phyloP scores from a whole-genome alignment of 2,888 invertebrate genomes.

The Diaperis boleti region DNA sequence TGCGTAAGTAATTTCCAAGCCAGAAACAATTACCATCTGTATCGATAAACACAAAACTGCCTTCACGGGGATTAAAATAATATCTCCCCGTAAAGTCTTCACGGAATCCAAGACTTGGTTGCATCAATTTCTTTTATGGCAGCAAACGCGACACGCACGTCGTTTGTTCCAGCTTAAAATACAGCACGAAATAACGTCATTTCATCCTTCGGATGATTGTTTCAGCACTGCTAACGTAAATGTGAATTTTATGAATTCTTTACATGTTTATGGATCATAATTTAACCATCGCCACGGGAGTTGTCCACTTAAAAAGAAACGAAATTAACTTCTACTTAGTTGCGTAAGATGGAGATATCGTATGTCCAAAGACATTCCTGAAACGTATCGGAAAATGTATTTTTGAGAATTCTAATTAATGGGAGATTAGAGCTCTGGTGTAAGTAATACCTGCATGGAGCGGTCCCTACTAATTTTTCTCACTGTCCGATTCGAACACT shows the following conservation, averaged over 20 bases:
- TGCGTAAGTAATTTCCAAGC: too few species aligned
- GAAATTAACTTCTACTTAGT: too few species aligned
- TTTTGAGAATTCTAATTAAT: constrained; percentile 11
- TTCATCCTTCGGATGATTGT: constrained; percentile 4
- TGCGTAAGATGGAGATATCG: constrained; percentile 10
- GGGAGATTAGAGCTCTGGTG: background rate
- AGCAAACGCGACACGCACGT: constrained; percentile 25
- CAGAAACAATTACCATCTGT: constrained; percentile 3
- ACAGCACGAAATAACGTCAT: constrained; percentile 28
- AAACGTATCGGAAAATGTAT: constrained; percentile 15
- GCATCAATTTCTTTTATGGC: constrained; percentile 31
- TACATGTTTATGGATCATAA: constrained; percentile 16
- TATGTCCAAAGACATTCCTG: constrained; percentile 1
- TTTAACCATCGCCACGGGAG: constrained; percentile 8
- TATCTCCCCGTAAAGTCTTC: constrained; percentile 18
- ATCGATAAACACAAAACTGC: constrained; percentile 18
- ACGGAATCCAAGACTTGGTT: constrained; percentile 25
- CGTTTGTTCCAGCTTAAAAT: constrained; percentile 18
- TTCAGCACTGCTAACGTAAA: constrained; percentile 12
- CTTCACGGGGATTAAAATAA: constrained; percentile 20
- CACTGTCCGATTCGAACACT: background rate
- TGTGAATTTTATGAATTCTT: constrained; percentile 18
- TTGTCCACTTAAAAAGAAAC: too few species aligned
- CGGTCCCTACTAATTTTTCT: background rate
- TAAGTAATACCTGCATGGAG: constrained; percentile 1